These are phyloP conservation scores for Tetragonula carbonaria DNA, from an alignment of 2,888 invertebrate species.

Conservation along the genomic window DNA sequence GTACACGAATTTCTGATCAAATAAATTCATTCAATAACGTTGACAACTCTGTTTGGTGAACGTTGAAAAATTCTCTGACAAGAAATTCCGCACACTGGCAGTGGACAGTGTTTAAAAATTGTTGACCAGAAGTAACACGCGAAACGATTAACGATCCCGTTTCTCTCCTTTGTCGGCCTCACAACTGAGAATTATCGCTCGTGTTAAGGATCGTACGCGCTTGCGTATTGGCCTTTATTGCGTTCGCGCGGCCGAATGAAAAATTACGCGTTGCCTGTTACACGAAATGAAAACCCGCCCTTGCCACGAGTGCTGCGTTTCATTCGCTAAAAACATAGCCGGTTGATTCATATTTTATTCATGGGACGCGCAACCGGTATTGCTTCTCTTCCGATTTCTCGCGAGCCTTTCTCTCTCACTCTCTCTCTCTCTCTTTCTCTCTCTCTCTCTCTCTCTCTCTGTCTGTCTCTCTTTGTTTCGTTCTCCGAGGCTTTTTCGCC, in stretches of 20 bases:
- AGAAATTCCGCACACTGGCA: too few species aligned
- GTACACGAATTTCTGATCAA: too few species aligned
- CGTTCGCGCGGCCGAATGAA: conserved; percentile 24
- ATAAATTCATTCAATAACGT: too few species aligned
- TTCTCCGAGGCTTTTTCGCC: background rate
- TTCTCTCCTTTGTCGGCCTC: too few species aligned
- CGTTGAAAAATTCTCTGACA: too few species aligned
- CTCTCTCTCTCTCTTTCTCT: too few species aligned
- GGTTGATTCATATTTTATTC: conserved; percentile 55
- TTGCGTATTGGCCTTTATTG: conserved; percentile 23
- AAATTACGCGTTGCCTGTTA: conserved; percentile 24
- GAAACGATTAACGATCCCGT: background rate
- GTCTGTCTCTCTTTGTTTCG: background rate
- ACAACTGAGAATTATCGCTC: conserved; percentile 30
- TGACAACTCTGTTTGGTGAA: too few species aligned
- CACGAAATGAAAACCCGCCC: background rate
- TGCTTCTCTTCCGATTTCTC: conserved; percentile 29
- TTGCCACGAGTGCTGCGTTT: background rate
- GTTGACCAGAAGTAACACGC: background rate
- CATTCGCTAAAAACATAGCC: conserved; percentile 33
- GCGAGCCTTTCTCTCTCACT: background rate
- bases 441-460: too few species aligned
- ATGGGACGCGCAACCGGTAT: conserved; percentile 18
- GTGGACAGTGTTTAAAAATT: too few species aligned
- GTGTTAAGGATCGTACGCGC: conserved; percentile 15